phyloP scores from a whole-genome alignment of 2,888 invertebrate species.

The Nomada hirtipes region DNA sequence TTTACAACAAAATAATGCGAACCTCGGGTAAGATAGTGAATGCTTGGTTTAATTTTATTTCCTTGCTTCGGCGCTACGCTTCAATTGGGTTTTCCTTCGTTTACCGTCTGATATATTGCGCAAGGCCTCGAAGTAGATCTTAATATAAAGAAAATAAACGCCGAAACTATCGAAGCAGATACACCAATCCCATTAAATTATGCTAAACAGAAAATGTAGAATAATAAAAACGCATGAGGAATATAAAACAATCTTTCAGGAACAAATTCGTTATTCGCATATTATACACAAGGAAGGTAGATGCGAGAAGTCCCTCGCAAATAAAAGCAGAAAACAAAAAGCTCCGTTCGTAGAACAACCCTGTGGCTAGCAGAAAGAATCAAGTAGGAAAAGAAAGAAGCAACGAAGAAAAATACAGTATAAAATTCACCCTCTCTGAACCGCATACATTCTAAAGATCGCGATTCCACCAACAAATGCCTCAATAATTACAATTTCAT shows the following conservation, averaged over 20 bases:
- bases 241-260: no score
- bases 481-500: conserved; percentile 2
- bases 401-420: neutral
- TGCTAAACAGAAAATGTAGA: neutral
- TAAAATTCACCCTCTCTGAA: neutral
- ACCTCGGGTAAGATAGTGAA: conserved; percentile 2
- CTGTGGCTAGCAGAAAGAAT: neutral
- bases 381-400: neutral
- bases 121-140: conserved; percentile 34
- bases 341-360: neutral
- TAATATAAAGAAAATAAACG: neutral
- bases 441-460: conserved; percentile 4
- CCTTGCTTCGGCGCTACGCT: neutral
- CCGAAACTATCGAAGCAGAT: neutral
- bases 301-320: conserved; percentile 6
- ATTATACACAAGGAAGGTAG: conserved; percentile 51
- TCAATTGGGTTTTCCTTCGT: conserved; percentile 40
- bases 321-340: neutral
- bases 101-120: conserved; percentile 25
- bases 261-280: conserved; percentile 3
- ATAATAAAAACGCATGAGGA: neutral
- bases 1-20: conserved; percentile 17
- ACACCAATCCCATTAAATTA: neutral
- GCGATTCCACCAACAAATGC: neutral
- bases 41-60: neutral